Base-by-base conservation (phyloP, 2,888 invertebrate genomes). In the Meganola albula region DNA sequence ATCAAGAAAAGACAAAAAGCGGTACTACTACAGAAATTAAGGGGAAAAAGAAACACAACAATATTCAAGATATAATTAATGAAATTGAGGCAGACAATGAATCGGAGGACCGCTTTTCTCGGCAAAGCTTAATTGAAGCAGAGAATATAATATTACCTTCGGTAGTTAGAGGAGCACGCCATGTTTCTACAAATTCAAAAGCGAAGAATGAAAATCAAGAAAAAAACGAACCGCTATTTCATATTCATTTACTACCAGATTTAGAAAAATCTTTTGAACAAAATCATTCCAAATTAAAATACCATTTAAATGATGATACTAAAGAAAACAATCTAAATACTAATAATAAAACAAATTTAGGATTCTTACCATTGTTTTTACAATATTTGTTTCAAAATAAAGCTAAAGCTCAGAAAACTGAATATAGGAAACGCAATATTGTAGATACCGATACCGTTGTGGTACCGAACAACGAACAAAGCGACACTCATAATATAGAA, bases 11-110 rank as follows among this genome's bases (percentile, higher is more conserved):
- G 10, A 37, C 16, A 12, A 31, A 32, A 10, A 24, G 24, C 12
- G 30, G 27, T 12, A 34, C 27, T 13, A 29, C 33, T 14, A 7
- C 37, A 2, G n/a, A n/a, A 2, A 2, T 20, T 29, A 49, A 58
- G 39, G 31, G 38, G 34, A 48, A 65, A 41, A 59, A 58, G 35
- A 70, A 51, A 53, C 49, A 69, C 0, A 77, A 83, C 56, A 85
- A 83, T 44, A 84, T 85, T 45, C 67, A 62, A 25, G 84, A 85
- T 43, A 74, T 85, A 32, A 82, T 85, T 35, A 58, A 78, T 40
- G 69, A 63, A 25, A 47, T 83, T 32, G 70, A 80, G 46, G 53
- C 42, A 23, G 62, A 68, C 5, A 52, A 60, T 5, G 48, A 32
- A 18, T 30, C 44, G 14, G 12, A 26, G 12, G 37, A 58, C 33